Evolutionary conservation across 2,797 vertebrate genomes (phyloP).

Genomic region (Coregonus suidteri): DNA sequence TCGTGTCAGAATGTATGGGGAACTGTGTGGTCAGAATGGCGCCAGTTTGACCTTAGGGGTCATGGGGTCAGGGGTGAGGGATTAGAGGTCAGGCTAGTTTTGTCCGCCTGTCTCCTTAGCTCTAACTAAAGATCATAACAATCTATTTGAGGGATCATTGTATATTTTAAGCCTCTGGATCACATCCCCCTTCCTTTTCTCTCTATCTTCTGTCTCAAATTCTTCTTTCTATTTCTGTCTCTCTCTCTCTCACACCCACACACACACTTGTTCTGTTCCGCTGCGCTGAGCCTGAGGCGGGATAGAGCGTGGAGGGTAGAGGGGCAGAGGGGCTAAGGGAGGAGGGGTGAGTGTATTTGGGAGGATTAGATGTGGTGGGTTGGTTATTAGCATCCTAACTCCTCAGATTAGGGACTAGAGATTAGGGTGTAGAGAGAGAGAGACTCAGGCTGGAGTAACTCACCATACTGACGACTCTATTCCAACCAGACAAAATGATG

Average conservation of each 20-base stretch:
- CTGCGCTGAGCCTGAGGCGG: background rate
- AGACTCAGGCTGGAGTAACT: too few species aligned
- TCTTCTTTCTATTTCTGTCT: background rate
- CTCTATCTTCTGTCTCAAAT: background rate
- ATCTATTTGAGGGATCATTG: background rate
- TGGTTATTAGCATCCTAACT: conserved; percentile 60
- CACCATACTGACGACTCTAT: too few species aligned
- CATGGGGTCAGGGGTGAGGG: conserved; percentile 3
- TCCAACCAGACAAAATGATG: too few species aligned
- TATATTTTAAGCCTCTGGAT: background rate
- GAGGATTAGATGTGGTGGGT: conserved; percentile 59
- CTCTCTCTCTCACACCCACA: background rate
- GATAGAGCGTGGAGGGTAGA: background rate
- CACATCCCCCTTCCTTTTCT: background rate
- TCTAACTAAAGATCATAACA: background rate
- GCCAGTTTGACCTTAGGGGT: background rate
- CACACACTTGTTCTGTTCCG: background rate
- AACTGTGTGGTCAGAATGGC: conserved; percentile 12
- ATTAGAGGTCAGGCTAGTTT: background rate
- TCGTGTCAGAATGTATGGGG: background rate
- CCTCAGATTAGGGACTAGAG: conserved; percentile 38
- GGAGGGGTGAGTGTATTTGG: conserved; percentile 3
- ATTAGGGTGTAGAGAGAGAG: too few species aligned
- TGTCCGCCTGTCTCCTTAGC: background rate
- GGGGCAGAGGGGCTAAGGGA: background rate